Evolutionary conservation across 1,140 invertebrate species (phyloP).

Genomic region (Eriocheir sinensis): DNA sequence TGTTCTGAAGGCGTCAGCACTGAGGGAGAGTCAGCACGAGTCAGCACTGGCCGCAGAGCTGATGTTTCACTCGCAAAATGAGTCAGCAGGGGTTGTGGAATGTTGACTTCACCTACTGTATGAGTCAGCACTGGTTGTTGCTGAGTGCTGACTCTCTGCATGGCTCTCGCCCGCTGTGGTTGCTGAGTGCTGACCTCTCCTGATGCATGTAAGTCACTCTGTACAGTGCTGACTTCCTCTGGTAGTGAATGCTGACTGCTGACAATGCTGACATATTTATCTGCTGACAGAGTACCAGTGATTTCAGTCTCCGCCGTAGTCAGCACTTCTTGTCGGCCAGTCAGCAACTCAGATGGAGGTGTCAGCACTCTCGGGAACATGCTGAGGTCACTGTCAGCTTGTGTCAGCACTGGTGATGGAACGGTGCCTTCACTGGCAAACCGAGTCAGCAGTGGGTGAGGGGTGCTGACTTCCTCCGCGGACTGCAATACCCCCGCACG

Average conservation of each 20-base stretch:
- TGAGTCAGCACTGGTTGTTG: constrained; percentile 10
- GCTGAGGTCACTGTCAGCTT: not conserved
- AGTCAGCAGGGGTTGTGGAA: not conserved
- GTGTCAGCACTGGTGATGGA: not conserved
- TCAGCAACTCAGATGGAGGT: not conserved
- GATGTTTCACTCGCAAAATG: not conserved
- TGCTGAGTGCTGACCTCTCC: too few relatives aligned
- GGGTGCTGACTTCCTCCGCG: not conserved
- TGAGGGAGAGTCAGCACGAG: not conserved
- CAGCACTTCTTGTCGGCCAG: not conserved
- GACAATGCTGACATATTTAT: too few relatives aligned
- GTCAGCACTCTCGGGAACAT: not conserved
- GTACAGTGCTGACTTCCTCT: too few relatives aligned
- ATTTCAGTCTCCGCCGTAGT: too few relatives aligned
- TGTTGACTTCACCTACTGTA: not conserved
- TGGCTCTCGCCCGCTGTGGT: not conserved
- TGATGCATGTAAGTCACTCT: too few relatives aligned
- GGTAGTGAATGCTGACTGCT: too few relatives aligned
- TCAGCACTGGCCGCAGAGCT: not conserved
- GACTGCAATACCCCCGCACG: not conserved
- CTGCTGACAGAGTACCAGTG: too few relatives aligned
- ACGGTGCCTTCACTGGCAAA: not conserved
- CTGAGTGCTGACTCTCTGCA: not conserved
- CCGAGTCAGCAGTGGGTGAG: not conserved
- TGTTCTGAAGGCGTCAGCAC: not conserved